Evolutionary conservation across 2,797 vertebrate species (phyloP).

Genomic region (Salmo trutta): DNA sequence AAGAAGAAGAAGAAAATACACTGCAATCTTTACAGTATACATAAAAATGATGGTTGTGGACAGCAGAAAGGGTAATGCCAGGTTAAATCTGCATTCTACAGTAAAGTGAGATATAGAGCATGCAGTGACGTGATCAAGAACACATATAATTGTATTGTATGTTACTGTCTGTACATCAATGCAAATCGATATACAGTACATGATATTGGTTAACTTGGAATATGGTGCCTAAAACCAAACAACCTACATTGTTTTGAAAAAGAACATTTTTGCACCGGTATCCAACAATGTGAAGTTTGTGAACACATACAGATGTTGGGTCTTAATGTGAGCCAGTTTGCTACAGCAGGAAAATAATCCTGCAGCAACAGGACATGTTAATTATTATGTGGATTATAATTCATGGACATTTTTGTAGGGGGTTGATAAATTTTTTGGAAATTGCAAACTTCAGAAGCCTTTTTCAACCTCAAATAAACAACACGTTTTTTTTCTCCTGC

Average conservation of each 20-base stretch:
- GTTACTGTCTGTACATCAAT: not conserved
- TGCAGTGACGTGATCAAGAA: not conserved
- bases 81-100: not conserved
- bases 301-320: not conserved
- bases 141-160: not conserved
- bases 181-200: not conserved
- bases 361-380: no score
- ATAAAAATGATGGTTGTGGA: no score
- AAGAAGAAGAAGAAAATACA: constrained; percentile 6
- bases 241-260: not conserved
- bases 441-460: no score
- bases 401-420: no score
- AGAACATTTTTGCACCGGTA: not conserved
- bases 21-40: not conserved
- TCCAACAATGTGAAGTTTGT: not conserved
- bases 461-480: no score
- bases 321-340: no score
- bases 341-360: no score
- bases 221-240: not conserved
- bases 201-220: not conserved
- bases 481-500: no score
- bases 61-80: no score
- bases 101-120: not conserved
- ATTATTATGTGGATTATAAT: no score
- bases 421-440: no score